A percentile compares a stretch with the other conserved stretches of the same genome.
Conservation (phyloP, 2,113 vertebrate species). For the Sander vitreus region DNA sequence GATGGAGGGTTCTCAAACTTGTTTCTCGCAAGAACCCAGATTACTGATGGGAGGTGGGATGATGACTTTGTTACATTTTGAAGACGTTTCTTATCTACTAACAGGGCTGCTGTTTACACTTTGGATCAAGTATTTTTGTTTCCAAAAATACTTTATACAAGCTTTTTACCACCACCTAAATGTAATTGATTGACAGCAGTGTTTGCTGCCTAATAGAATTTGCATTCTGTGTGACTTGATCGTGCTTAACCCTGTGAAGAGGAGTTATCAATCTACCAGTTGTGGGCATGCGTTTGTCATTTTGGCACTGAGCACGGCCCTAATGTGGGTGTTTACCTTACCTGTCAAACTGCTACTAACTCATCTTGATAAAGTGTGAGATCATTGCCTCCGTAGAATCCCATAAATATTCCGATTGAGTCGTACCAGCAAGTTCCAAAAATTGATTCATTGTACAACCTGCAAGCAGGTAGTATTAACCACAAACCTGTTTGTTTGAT, state of each 20-base stretch:
- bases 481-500: background rate
- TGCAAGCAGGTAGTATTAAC: constrained; percentile 12
- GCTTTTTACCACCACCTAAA: constrained; percentile 5
- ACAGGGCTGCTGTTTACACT: constrained; percentile 2
- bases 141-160: constrained; percentile 2
- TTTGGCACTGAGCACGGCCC: constrained; percentile 53
- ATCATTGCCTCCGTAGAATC: constrained; percentile 31
- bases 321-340: constrained; percentile 59
- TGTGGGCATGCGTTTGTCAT: constrained; percentile 70
- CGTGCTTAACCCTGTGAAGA: constrained; percentile 56
- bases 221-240: constrained; percentile 51
- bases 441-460: constrained; percentile 20
- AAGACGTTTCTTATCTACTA: background rate
- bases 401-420: constrained; percentile 52
- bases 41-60: constrained; percentile 15
- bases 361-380: constrained; percentile 61
- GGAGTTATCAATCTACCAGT: constrained; percentile 58
- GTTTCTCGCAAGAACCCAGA: constrained; percentile 11
- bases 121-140: constrained; percentile 11
- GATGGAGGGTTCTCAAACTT: constrained; percentile 21
- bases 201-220: constrained; percentile 48
- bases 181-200: constrained; percentile 48
- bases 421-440: constrained; percentile 11
- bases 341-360: constrained; percentile 67
- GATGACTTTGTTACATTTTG: constrained; percentile 4